Evolutionary conservation across 2,113 vertebrate genomes (phyloP).

Genomic region (Sorex fumeus): DNA sequence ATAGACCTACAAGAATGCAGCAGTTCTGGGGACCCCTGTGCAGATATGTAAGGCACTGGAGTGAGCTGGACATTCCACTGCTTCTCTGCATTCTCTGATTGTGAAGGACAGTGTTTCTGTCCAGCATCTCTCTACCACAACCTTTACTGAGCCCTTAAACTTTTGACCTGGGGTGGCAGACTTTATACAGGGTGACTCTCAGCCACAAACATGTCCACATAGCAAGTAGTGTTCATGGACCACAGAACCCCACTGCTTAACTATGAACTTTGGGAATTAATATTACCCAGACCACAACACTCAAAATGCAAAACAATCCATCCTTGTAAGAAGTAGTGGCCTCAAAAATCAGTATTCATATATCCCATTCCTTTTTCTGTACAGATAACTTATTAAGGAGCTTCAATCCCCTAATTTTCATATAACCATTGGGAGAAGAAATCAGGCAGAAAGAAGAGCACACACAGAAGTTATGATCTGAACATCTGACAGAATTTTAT

Average conservation of each 20-base stretch:
- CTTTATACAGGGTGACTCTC: not conserved
- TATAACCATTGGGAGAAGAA: not conserved
- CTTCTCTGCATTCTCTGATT: not conserved
- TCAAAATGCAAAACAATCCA: not conserved
- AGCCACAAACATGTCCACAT: not conserved
- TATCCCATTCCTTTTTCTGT: not conserved
- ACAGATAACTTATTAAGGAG: not conserved
- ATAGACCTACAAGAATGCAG: not conserved
- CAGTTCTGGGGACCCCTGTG: rapidly evolving
- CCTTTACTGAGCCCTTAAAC: constrained; percentile 14
- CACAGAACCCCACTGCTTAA: not conserved
- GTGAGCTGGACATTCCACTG: not conserved
- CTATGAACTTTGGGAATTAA: not conserved
- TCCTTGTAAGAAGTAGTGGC: not conserved
- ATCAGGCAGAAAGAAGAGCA: not conserved
- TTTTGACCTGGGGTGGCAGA: constrained; percentile 33
- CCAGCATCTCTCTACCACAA: not conserved
- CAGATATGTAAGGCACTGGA: rapidly evolving
- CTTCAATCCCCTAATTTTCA: not conserved
- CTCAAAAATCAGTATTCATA: not conserved
- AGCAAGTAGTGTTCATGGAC: not conserved
- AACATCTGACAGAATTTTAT: not conserved
- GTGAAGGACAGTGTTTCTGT: not conserved
- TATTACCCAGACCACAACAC: not conserved
- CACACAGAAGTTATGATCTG: not conserved